Percentiles rank a stretch among this genome's conserved stretches.
Conservation (phyloP, 2,797 vertebrate species). For the Danio tinwini region DNA sequence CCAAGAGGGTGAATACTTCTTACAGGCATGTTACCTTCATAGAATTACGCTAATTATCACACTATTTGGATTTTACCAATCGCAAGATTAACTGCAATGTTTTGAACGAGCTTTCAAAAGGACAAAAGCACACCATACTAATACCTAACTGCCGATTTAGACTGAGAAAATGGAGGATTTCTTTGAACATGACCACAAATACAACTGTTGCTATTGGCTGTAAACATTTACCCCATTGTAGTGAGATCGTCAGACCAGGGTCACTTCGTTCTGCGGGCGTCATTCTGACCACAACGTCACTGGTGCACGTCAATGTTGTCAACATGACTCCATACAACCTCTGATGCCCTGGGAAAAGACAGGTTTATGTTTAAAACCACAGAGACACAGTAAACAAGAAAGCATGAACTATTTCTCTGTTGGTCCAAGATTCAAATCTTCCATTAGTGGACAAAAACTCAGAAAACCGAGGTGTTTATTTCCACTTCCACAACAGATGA, state of each 20-base stretch:
- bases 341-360: conserved; percentile 13
- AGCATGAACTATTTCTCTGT: conserved; percentile 33
- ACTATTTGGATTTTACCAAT: neutral
- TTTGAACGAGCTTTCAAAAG: neutral
- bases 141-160: neutral
- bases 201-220: conserved; percentile 35
- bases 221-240: conserved; percentile 54
- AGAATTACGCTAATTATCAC: conserved; percentile 1
- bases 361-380: conserved; percentile 25
- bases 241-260: conserved; percentile 25
- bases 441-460: conserved; percentile 4
- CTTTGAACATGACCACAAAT: conserved; percentile 38
- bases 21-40: neutral
- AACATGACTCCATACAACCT: conserved; percentile 13
- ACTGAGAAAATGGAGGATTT: neutral
- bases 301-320: neutral
- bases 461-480: neutral
- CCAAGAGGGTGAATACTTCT: neutral
- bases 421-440: conserved; percentile 7
- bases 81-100: neutral
- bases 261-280: conserved; percentile 19
- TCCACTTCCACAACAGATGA: conserved; percentile 35
- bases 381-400: conserved; percentile 38
- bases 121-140: neutral
- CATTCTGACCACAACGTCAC: conserved; percentile 13